These are phyloP conservation scores for Epicauta chinensis DNA, from an alignment of 1,140 invertebrate genomes.

Conservation along the genomic window DNA sequence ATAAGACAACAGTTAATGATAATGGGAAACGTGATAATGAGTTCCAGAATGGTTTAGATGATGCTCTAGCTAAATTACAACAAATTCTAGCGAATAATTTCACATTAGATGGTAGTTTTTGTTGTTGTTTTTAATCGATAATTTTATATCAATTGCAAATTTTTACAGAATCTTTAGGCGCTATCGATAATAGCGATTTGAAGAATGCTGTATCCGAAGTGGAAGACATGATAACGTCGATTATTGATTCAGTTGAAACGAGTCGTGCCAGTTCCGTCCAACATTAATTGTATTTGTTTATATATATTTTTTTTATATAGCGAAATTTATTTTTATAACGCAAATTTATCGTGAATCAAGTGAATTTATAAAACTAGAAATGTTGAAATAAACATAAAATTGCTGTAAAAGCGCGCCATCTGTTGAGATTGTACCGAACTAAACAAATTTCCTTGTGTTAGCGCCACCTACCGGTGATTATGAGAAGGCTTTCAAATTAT, in stretches of 20 bases:
- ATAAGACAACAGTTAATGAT: conserved; percentile 5
- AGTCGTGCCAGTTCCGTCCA: conserved; percentile 32
- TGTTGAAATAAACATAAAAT: no score
- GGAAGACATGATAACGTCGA: conserved; percentile 51
- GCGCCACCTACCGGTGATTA: no score
- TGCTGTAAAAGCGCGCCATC: no score
- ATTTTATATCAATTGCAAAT: neutral
- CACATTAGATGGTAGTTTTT: conserved; percentile 46
- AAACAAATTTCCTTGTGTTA: no score
- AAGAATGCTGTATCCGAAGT: conserved; percentile 54
- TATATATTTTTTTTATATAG: no score
- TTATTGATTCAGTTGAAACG: conserved; percentile 47
- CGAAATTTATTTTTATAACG: no score
- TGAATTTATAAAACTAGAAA: no score
- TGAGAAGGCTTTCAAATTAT: neutral
- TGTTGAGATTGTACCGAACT: no score
- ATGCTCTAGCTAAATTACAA: conserved; percentile 52
- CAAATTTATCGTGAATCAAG: no score
- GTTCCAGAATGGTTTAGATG: conserved; percentile 52
- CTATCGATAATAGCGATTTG: conserved; percentile 51
- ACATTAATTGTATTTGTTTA: neutral
- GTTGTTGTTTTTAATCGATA: neutral
- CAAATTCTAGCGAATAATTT: conserved; percentile 56
- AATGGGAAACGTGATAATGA: conserved; percentile 13
- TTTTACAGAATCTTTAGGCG: conserved; percentile 44